Percentiles rank a stretch among this genome's conserved stretches.
Conservation (phyloP, 2,113 vertebrate species). For the Xiphophorus couchianus region DNA sequence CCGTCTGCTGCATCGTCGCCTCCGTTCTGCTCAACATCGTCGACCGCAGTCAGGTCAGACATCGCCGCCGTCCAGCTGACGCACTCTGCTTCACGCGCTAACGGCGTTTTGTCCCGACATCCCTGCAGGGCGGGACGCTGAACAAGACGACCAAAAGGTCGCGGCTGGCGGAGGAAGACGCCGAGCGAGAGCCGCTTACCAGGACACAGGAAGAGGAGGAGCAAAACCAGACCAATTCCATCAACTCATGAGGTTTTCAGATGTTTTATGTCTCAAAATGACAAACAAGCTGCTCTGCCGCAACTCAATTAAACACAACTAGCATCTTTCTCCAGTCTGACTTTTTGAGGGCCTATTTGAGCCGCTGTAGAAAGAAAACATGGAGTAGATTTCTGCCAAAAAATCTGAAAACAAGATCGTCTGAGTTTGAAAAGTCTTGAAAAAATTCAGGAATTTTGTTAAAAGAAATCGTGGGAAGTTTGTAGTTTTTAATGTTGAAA, state of each 20-base stretch:
- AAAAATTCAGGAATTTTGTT: no score
- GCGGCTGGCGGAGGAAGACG: slow-evolving; percentile 26
- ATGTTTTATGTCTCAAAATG: not conserved
- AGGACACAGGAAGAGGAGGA: slow-evolving; percentile 38
- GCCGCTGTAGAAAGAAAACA: no score
- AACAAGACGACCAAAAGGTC: slow-evolving; percentile 82
- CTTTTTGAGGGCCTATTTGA: no score
- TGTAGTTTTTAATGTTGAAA: no score
- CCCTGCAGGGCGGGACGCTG: slow-evolving; percentile 78
- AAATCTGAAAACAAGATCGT: no score
- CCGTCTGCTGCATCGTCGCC: slow-evolving; percentile 77
- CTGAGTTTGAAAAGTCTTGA: no score
- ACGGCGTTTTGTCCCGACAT: not conserved
- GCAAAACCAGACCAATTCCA: slow-evolving; percentile 43
- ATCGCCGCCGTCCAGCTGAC: not conserved
- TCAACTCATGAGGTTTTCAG: slow-evolving; percentile 52
- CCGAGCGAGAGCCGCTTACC: slow-evolving; percentile 71
- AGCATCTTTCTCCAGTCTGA: no score
- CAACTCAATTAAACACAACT: not conserved
- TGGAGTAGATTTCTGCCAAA: no score
- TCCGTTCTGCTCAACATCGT: slow-evolving; percentile 80
- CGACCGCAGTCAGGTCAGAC: slow-evolving; percentile 80
- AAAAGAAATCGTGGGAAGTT: no score
- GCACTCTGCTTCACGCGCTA: not conserved
- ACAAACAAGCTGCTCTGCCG: not conserved